Evolutionary conservation across 2,113 vertebrate genomes (phyloP).

Genomic region (Sinocyclocheilus anophthalmus): DNA sequence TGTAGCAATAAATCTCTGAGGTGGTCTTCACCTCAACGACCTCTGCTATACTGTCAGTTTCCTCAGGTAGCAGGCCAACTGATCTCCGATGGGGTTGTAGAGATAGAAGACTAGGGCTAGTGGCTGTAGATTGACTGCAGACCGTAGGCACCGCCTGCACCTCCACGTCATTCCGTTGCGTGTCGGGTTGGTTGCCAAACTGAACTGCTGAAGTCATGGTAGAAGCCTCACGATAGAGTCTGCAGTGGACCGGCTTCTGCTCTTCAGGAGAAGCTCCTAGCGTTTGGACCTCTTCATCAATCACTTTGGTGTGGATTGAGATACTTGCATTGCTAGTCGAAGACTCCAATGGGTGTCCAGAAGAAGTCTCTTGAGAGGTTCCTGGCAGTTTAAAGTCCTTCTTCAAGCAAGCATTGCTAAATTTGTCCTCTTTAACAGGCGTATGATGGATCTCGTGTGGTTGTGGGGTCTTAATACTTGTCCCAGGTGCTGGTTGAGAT

Average conservation of each 20-base stretch:
- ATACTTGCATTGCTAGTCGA: no score
- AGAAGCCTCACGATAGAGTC: conserved; percentile 70
- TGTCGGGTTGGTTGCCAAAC: conserved; percentile 54
- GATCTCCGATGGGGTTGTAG: conserved; percentile 66
- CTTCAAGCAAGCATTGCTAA: conserved; percentile 39
- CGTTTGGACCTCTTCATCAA: no score
- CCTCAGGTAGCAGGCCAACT: conserved; percentile 63
- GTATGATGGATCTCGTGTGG: conserved; percentile 36
- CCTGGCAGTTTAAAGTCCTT: conserved; percentile 52
- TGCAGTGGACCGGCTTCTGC: conserved; percentile 64
- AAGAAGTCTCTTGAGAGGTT: conserved; percentile 39
- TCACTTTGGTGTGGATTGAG: no score
- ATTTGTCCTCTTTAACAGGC: conserved; percentile 39
- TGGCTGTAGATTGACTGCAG: conserved; percentile 84
- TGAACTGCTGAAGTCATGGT: conserved; percentile 84
- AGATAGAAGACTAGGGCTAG: conserved; percentile 88
- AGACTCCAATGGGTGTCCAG: no score
- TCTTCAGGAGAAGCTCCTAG: conserved; percentile 66
- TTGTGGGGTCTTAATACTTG: conserved; percentile 22
- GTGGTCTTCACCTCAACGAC: conserved; percentile 67
- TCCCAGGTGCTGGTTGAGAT: not conserved
- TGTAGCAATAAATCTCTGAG: conserved; percentile 29
- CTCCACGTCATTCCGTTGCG: conserved; percentile 80
- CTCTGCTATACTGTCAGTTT: conserved; percentile 74
- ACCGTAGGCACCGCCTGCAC: conserved; percentile 87